Evolutionary conservation across 2,113 vertebrate genomes (phyloP).

Genomic region (Ovis canadensis): DNA sequence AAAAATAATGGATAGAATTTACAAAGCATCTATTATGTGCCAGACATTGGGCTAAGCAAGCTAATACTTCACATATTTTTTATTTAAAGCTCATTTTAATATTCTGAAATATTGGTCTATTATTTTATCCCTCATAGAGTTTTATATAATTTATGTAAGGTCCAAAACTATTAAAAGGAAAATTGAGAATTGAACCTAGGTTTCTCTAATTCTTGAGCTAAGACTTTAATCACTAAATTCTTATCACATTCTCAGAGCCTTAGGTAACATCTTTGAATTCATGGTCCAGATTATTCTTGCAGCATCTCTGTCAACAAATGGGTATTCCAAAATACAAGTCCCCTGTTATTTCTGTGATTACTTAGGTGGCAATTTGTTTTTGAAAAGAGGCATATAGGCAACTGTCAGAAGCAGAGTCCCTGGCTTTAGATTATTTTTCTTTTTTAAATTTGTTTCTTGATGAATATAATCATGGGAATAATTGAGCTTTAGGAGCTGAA

Average conservation of each 20-base stretch:
- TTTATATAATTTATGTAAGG: not conserved
- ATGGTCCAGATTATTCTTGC: not conserved
- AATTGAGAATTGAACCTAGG: not conserved
- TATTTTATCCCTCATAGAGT: constrained; percentile 1
- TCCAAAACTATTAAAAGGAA: constrained; percentile 9
- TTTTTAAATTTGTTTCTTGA: not conserved
- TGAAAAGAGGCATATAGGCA: not conserved
- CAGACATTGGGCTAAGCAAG: not conserved
- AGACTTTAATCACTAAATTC: not conserved
- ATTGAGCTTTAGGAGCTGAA: constrained; percentile 14
- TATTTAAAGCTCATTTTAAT: not conserved
- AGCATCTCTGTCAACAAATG: not conserved
- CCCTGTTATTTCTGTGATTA: not conserved
- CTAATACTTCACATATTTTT: not conserved
- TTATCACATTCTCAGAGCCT: not conserved
- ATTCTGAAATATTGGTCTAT: not conserved
- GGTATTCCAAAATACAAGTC: not conserved
- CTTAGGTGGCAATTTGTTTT: not conserved
- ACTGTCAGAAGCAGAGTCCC: not conserved
- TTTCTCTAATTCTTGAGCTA: not conserved
- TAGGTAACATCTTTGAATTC: not conserved
- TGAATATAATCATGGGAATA: constrained; percentile 18
- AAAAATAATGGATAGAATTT: not conserved
- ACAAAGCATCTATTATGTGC: not conserved
- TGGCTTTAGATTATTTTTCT: not conserved